Conservation (phyloP, 1,140 invertebrate genomes). For the Drosophila ohnishii region DNA sequence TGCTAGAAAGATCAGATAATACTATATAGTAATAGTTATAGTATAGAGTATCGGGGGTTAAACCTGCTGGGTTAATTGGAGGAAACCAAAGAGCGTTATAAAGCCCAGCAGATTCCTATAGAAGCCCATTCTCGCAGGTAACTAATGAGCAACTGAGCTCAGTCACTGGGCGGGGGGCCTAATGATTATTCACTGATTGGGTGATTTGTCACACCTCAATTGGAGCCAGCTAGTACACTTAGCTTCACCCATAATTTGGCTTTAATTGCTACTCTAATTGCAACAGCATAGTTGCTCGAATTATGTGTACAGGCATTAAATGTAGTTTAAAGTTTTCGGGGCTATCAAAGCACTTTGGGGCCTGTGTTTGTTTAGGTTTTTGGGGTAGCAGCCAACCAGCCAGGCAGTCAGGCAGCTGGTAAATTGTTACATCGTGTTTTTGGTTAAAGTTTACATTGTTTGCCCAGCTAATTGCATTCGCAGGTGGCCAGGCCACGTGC, state of each 20-base stretch:
- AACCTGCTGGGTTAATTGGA: slow-evolving; percentile 49
- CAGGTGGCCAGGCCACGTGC: slow-evolving; percentile 12
- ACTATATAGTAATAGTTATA: not conserved
- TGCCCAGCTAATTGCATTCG: slow-evolving; percentile 58
- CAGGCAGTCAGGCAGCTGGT: not conserved
- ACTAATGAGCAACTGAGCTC: slow-evolving; percentile 14
- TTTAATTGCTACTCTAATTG: slow-evolving; percentile 41
- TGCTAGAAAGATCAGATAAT: slow-evolving; percentile 11
- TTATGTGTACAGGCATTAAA: slow-evolving; percentile 5
- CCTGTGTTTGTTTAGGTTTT: slow-evolving; percentile 35
- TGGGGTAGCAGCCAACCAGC: not conserved
- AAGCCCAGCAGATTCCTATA: slow-evolving; percentile 30
- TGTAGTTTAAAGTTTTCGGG: slow-evolving; percentile 1
- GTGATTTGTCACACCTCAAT: slow-evolving; percentile 61
- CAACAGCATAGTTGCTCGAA: slow-evolving; percentile 4
- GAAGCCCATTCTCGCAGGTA: slow-evolving; percentile 27
- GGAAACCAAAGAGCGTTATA: slow-evolving; percentile 29
- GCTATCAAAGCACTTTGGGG: not conserved
- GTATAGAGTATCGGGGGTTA: too few relatives aligned
- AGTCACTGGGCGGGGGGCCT: slow-evolving; percentile 8
- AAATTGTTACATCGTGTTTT: slow-evolving; percentile 14
- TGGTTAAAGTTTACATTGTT: slow-evolving; percentile 63
- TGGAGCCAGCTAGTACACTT: slow-evolving; percentile 3
- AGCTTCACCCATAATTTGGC: not conserved
- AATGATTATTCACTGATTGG: slow-evolving; percentile 38